A percentile compares a stretch with the other conserved stretches of the same genome.
These are phyloP conservation scores for Eubasilissa splendida DNA, from an alignment of 2,888 invertebrate species.

Conservation along the genomic window DNA sequence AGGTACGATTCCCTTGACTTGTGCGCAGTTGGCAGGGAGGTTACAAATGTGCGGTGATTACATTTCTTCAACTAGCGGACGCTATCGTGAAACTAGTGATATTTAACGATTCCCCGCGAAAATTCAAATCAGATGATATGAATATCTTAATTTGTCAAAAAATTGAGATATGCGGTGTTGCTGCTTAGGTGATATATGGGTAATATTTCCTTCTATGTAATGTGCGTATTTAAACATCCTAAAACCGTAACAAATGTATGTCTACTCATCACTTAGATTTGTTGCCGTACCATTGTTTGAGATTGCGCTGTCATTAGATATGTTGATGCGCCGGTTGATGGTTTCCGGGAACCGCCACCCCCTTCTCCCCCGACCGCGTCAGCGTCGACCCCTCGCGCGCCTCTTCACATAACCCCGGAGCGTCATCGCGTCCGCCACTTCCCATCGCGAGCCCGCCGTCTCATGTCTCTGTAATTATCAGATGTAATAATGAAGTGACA, in stretches of 20 bases:
- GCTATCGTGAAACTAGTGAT: no score
- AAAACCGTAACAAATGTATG: slow-evolving; percentile 3
- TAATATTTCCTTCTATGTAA: background rate
- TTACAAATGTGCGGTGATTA: no score
- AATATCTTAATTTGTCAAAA: no score
- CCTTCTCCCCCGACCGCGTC: slow-evolving; percentile 2
- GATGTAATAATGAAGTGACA: slow-evolving; percentile 52
- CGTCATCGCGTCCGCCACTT: background rate
- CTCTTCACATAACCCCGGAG: background rate
- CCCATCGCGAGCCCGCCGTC: slow-evolving; percentile 18
- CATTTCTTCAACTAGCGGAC: no score
- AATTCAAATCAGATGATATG: no score
- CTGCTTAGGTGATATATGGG: no score
- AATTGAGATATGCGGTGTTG: no score
- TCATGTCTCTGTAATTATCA: slow-evolving; percentile 54
- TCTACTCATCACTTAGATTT: slow-evolving; percentile 3
- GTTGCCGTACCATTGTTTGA: slow-evolving; percentile 26
- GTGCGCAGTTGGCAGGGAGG: no score
- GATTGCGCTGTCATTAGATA: slow-evolving; percentile 22
- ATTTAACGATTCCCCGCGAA: no score
- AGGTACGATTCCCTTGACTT: no score
- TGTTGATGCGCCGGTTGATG: slow-evolving; percentile 1
- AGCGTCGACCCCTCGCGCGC: background rate
- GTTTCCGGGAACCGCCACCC: slow-evolving; percentile 32
- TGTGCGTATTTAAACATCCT: background rate